Conservation (phyloP, 2,113 vertebrate genomes). For the Bubo blakistoni region DNA sequence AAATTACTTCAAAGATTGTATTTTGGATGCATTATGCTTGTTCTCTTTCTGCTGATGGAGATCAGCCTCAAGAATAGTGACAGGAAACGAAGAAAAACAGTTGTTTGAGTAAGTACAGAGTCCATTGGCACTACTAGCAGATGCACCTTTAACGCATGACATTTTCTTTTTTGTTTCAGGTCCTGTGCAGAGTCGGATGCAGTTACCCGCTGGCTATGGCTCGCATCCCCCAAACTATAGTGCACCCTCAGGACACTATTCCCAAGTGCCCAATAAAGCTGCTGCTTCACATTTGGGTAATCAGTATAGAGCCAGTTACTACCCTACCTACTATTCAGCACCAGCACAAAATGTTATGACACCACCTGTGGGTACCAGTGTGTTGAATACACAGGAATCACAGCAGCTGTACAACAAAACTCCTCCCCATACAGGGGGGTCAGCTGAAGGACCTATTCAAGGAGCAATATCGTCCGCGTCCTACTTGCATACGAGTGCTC, state of each 20-base stretch:
- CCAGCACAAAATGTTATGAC: slow-evolving; percentile 69
- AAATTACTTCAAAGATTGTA: neutral
- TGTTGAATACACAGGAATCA: slow-evolving; percentile 65
- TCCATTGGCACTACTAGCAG: neutral
- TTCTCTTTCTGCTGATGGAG: neutral
- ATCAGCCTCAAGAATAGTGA: neutral
- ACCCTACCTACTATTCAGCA: slow-evolving; percentile 77
- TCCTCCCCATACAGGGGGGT: slow-evolving; percentile 35
- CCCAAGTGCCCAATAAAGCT: slow-evolving; percentile 80
- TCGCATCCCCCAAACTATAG: slow-evolving; percentile 75
- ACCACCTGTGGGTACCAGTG: slow-evolving; percentile 50
- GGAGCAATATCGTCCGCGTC: slow-evolving; percentile 62
- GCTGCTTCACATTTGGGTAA: slow-evolving; percentile 72
- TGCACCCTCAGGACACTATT: slow-evolving; percentile 72
- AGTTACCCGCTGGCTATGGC: slow-evolving; percentile 76
- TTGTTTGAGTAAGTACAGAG: neutral
- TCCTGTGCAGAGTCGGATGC: slow-evolving; percentile 79
- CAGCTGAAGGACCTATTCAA: slow-evolving; percentile 61
- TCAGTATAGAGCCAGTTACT: slow-evolving; percentile 78
- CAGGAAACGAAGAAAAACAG: neutral
- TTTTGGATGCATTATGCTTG: neutral
- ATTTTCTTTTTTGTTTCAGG: slow-evolving; percentile 71
- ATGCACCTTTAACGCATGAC: neutral
- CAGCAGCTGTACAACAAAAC: slow-evolving; percentile 72
- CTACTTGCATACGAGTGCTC: slow-evolving; percentile 73